Base-by-base conservation (phyloP, 2,797 vertebrate species). In the Mus caroli region DNA sequence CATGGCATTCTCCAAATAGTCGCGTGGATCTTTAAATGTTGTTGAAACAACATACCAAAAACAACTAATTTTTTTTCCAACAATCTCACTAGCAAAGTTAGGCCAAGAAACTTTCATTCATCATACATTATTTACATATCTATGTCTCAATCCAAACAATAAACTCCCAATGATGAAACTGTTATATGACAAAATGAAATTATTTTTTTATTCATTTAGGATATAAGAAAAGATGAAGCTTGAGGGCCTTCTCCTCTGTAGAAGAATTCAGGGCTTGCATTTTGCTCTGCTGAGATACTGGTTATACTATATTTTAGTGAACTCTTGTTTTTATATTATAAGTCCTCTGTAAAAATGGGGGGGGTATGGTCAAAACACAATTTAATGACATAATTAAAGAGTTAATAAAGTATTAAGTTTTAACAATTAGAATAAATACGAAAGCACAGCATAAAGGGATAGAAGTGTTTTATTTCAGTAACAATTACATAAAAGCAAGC, bases 251-350 rank as follows among this genome's bases (percentile, higher is more conserved):
- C 20, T 58, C 13, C 24, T 64, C 20, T 28, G 34, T 0, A 54
- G 3, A 67, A 93, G n/a, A 13, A 71, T 17, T 1, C 40, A 31
- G 69, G 20, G 37, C 20, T 76, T 77, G 12, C 78, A 13, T 85
- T 95, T 89, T 75, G 10, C 26, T 96, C 69, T 82, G 19, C 28
- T 92, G 71, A 91, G 43, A 5, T 91, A 26, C 87, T 76, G 46
- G 26, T 15, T 76, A 92, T 1, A 37, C 83, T 90, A 54, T 67
- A 40, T 62, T 62, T 69, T 58, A 2, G 14, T 34, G 1, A 43
- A 64, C 24, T 71, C 0, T 80, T 92, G 84, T 52, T 93, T 93
- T 93, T 85, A 88, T 40, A 50, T 58, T 54, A 17, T 31, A 24
- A 24, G 62, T 85, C 43, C 31, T 67, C 6, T 22, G 6, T 22